Evolutionary conservation across 2,888 invertebrate genomes (phyloP).

Genomic region (Cryptocephalus moraei): DNA sequence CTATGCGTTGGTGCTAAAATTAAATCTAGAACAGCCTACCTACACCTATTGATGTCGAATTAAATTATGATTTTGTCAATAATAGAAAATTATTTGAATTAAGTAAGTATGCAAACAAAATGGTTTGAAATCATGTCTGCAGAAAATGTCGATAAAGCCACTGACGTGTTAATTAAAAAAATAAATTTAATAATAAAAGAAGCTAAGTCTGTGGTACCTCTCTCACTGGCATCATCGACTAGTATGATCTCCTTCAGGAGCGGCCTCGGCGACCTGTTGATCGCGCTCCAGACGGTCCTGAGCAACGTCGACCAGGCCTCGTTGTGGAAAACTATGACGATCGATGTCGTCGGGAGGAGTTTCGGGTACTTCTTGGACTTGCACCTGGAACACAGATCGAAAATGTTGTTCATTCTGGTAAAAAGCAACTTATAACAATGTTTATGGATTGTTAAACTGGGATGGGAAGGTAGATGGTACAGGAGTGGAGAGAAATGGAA

Average conservation of each 20-base stretch:
- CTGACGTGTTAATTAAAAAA: too few species aligned
- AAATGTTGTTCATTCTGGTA: conserved; percentile 4
- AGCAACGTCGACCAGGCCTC: conserved; percentile 97
- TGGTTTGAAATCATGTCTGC: too few species aligned
- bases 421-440: not conserved
- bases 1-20: too few species aligned
- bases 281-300: conserved; percentile 93
- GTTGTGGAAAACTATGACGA: conserved; percentile 98
- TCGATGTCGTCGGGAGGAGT: conserved; percentile 83
- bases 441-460: too few species aligned
- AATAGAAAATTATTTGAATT: not conserved
- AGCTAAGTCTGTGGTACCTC: conserved; percentile 60
- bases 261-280: conserved; percentile 82
- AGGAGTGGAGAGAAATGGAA: too few species aligned
- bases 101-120: conserved; percentile 6
- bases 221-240: conserved; percentile 95
- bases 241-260: conserved; percentile 90
- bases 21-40: too few species aligned
- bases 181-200: too few species aligned
- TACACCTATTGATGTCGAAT: too few species aligned
- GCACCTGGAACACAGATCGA: conserved; percentile 48
- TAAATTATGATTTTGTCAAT: too few species aligned
- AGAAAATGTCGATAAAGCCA: too few species aligned
- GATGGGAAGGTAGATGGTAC: too few species aligned
- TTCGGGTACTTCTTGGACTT: conserved; percentile 68